Base-by-base conservation (phyloP, 1,140 invertebrate genomes). In the Drosophila burlai region DNA sequence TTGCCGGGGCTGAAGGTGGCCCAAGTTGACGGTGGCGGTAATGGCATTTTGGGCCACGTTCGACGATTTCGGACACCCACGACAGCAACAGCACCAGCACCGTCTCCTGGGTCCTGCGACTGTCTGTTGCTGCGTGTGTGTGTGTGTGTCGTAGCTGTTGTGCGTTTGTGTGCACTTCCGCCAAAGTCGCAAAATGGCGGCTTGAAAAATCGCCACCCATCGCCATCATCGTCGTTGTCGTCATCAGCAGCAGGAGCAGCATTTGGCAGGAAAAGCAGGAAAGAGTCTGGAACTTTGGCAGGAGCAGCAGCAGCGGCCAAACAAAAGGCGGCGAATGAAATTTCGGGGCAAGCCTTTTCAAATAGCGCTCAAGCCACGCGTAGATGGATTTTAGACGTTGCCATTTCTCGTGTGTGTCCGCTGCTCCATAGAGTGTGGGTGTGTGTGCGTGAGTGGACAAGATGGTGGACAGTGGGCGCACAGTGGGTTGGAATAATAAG, bases 111-210 rank as follows among this genome's bases (percentile, higher is more conserved):
- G 59, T 24, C 36, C 15, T 62, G 16, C 57, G 38, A 21, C 13
- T 40, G 21, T 31, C 46, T 47, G 29, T 60, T 13, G 43, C 18
- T 21, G 16, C 4, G 26, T 29, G 29, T 31, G 31, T 24, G 34
- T 61, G 66, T 49, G 16, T 46, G 21, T 46, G 49, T 50, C 24
- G 24, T 54, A 16, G 38, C 52, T 59, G 50, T 47, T 64, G 46
- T 65, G 57, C 55, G 61, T 57, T 31, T 68, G 74, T 81, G 77
- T 72, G 78, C 62, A 63, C 64, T 90, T 90, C 85, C 85, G 85
- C 81, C 85, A 91, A 80, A 85, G 85, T 90, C 85, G 80, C 86
- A 89, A 89, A 90, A 89, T 89, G 85, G 85, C 85, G 85, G 74
- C 84, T 85, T 85, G 81, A 69, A 85, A 86, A 83, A 75, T 83